A percentile compares a stretch with the other conserved stretches of the same genome.
phyloP scores from a whole-genome alignment of 2,797 vertebrate species.

The Rhincodon typus region DNA sequence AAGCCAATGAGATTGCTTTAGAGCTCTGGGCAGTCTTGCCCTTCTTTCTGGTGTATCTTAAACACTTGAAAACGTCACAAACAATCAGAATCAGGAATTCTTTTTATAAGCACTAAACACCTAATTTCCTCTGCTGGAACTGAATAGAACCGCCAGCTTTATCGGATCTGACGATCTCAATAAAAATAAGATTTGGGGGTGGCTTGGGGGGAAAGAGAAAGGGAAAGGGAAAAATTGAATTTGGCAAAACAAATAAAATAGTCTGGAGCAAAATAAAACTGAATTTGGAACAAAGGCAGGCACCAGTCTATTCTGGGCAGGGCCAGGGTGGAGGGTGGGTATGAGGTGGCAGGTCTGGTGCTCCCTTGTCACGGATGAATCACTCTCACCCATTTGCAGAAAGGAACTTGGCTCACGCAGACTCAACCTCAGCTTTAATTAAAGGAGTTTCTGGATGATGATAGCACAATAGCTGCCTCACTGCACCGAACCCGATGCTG shows the following conservation, averaged over 20 bases:
- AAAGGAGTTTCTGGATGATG: neutral
- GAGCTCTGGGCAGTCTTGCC: neutral
- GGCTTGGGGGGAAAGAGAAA: no score
- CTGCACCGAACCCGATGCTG: no score
- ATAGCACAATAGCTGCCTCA: neutral
- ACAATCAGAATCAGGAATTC: neutral
- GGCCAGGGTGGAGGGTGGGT: neutral
- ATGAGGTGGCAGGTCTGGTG: neutral
- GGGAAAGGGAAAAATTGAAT: neutral
- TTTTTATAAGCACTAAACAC: neutral
- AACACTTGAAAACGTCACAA: neutral
- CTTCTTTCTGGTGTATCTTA: neutral
- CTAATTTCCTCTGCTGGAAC: neutral
- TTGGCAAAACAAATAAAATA: neutral
- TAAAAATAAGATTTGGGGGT: neutral
- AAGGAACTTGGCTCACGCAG: neutral
- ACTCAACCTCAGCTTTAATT: neutral
- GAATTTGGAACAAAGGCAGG: neutral
- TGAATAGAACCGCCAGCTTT: neutral
- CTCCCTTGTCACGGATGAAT: neutral
- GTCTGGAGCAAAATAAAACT: neutral
- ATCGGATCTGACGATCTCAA: neutral
- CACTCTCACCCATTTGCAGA: neutral
- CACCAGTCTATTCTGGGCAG: neutral
- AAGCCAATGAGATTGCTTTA: neutral